These are phyloP conservation scores for Limnephilus lunatus DNA, from an alignment of 2,888 invertebrate species.

Conservation along the genomic window DNA sequence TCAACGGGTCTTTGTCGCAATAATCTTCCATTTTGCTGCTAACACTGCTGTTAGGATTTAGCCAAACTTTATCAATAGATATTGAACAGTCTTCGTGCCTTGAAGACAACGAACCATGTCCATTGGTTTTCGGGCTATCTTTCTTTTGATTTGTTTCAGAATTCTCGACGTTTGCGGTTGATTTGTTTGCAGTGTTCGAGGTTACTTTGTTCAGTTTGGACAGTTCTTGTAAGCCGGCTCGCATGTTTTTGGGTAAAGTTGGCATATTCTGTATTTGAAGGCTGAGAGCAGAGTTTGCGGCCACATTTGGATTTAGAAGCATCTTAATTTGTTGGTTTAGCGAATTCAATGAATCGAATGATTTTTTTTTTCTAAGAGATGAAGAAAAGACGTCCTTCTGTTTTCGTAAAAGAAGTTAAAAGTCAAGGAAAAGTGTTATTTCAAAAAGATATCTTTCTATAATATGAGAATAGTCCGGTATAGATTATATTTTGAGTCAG, in stretches of 20 bases:
- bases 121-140: slow-evolving; percentile 12
- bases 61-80: background rate
- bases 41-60: background rate
- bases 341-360: slow-evolving; percentile 51
- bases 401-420: background rate
- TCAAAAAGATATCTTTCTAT: background rate
- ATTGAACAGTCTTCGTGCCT: background rate
- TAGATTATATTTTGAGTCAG: too few species aligned
- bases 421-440: slow-evolving; percentile 39
- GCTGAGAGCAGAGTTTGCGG: slow-evolving; percentile 40
- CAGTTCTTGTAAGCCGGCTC: slow-evolving; percentile 36
- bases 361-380: slow-evolving; percentile 53
- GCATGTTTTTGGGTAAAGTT: slow-evolving; percentile 29
- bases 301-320: slow-evolving; percentile 43
- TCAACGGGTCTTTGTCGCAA: background rate
- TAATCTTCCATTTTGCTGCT: slow-evolving; percentile 9
- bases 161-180: slow-evolving; percentile 11
- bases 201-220: background rate
- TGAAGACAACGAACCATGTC: background rate
- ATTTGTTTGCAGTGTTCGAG: slow-evolving; percentile 5
- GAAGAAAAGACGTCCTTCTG: slow-evolving; percentile 56
- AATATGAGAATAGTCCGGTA: background rate
- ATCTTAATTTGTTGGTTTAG: slow-evolving; percentile 59
- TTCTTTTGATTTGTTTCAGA: background rate
- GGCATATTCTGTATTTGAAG: slow-evolving; percentile 47